Evolutionary conservation across 2,113 vertebrate genomes (phyloP).

Genomic region (Rhegmatorhina hoffmannsi): DNA sequence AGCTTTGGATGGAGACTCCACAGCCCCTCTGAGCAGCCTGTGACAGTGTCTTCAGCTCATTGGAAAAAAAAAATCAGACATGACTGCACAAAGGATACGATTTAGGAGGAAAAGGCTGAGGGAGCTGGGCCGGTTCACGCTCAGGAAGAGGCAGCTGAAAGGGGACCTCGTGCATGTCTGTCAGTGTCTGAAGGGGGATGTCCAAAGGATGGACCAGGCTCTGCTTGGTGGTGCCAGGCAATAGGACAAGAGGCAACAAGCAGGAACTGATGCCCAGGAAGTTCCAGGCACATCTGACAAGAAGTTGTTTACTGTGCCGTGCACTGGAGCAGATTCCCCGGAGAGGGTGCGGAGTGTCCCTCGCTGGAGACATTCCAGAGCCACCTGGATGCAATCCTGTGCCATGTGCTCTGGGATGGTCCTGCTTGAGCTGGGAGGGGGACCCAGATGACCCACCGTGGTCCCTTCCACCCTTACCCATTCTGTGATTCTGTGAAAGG

Average conservation of each 20-base stretch:
- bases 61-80: background rate
- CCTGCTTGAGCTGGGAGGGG: background rate
- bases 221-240: background rate
- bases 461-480: background rate
- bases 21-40: background rate
- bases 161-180: too few species aligned
- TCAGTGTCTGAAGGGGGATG: background rate
- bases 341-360: background rate
- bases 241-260: background rate
- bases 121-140: background rate
- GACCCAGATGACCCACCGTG: background rate
- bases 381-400: background rate
- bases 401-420: background rate
- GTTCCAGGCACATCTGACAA: background rate
- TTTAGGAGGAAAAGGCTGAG: background rate
- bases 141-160: background rate
- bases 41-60: background rate
- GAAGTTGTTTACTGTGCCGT: background rate
- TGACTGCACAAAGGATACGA: background rate
- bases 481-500: background rate
- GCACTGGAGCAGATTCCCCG: background rate
- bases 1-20: background rate
- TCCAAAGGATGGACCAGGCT: background rate
- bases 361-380: background rate
- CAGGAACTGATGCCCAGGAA: background rate